Evolutionary conservation across 1,140 invertebrate species (phyloP).

Genomic region (Heliconius hewitsoni): DNA sequence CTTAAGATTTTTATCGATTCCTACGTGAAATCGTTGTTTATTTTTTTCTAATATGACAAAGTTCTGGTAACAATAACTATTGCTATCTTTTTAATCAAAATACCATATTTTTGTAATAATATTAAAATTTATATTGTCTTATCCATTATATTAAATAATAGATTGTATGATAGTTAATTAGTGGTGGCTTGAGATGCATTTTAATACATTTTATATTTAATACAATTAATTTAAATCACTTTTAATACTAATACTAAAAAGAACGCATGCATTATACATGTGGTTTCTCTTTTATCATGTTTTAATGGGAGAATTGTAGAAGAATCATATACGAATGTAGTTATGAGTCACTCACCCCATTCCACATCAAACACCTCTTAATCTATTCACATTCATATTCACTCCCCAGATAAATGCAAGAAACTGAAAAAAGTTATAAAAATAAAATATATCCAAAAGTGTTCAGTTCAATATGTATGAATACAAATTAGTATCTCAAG

Average conservation of each 20-base stretch:
- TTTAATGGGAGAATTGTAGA: too few relatives aligned
- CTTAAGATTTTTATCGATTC: neutral
- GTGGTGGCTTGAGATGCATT: neutral
- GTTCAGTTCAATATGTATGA: too few relatives aligned
- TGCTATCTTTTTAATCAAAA: neutral
- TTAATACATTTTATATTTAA: neutral
- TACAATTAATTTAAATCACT: too few relatives aligned
- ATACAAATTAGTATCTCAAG: neutral
- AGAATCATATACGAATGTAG: too few relatives aligned
- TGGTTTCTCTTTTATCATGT: too few relatives aligned
- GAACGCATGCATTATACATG: too few relatives aligned
- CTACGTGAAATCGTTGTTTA: neutral
- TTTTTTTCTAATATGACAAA: neutral
- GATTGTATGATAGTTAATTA: neutral
- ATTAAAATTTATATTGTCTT: conserved; percentile 14
- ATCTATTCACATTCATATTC: too few relatives aligned
- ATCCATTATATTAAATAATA: neutral
- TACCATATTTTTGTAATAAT: conserved; percentile 31
- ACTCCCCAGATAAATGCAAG: too few relatives aligned
- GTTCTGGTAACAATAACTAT: neutral
- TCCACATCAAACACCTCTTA: too few relatives aligned
- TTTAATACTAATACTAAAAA: too few relatives aligned
- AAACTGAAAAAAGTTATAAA: neutral
- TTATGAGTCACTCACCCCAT: too few relatives aligned
- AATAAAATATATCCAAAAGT: neutral